Evolutionary conservation across 35 echinoderm and acorn worm species (phyloP), one percentile per base, ranked within the genome.

Genomic region (Apostichopus japonicus): DNA sequence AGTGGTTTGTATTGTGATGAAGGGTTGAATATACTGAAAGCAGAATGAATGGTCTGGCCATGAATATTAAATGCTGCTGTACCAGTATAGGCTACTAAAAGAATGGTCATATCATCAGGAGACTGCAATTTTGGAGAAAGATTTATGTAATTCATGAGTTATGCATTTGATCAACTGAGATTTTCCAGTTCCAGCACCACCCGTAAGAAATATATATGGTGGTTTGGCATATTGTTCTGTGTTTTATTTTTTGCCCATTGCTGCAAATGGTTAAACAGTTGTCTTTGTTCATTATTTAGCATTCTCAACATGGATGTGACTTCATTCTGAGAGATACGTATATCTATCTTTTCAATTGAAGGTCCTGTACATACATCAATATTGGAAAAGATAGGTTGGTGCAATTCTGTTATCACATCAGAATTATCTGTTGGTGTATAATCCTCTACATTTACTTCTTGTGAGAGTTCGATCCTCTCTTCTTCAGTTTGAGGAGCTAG

Each of bases 1-100:
- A 63, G 63, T 24, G n/a, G 22, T 80, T 79, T 80, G 77, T 79
- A 54, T 5, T 4, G 24, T 24, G 4, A 11, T 17, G 76, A 10
- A 23, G 52, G 24, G 56, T 62, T 61, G 17, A 56, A 79, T 79
- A 84, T 84, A 56, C n/a, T 84, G 80, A 84, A 92, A 5, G 53
- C 73, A 5, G 58, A 72, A 54, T 72, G 79, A 52, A 93, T 93
- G 19, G 92, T 93, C n/a, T 93, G 58, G 3, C 79, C 92, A 6
- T 23, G 8, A 19, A 93, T 93, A 52, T 93, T 93, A 62, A 93
- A 86, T 51, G 92, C 79, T 62, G 92, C 92, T 22, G 92, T 93
- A 52, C 79, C 92, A 27, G 92, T 93, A 4, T 44, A 77, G 3
- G 92, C 79, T 72, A 86, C 25, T 86, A 86, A 77, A 2, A 86